phyloP scores from a whole-genome alignment of 2,888 invertebrate species.

The Philereme transversata region DNA sequence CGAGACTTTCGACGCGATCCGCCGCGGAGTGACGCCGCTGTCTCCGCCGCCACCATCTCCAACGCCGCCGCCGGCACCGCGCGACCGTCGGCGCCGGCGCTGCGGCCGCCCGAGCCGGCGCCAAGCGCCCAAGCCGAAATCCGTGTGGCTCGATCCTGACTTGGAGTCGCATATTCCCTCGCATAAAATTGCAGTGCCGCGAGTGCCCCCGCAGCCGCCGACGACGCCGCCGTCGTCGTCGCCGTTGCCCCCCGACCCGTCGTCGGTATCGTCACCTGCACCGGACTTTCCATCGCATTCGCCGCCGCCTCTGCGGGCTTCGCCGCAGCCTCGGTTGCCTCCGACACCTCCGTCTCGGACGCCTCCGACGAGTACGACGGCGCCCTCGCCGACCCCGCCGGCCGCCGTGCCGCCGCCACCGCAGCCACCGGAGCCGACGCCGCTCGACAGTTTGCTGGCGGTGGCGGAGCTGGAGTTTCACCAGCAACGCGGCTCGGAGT shows the following conservation, averaged over 20 bases:
- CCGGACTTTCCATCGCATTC: background rate
- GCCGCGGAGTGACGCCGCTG: slow-evolving; percentile 49
- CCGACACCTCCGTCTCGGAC: slow-evolving; percentile 46
- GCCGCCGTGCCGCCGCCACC: slow-evolving; percentile 46
- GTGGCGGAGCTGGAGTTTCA: slow-evolving; percentile 87
- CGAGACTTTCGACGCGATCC: slow-evolving; percentile 83
- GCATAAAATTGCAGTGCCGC: slow-evolving; percentile 84
- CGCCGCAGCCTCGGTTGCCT: slow-evolving; percentile 44
- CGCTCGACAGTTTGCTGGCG: slow-evolving; percentile 85
- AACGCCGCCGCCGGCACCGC: slow-evolving; percentile 40
- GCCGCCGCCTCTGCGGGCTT: slow-evolving; percentile 32
- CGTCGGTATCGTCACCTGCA: background rate
- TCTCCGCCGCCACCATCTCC: slow-evolving; percentile 52
- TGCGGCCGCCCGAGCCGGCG: slow-evolving; percentile 42
- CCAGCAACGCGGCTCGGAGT: slow-evolving; percentile 78
- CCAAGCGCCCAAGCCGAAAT: slow-evolving; percentile 46
- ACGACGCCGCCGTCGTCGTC: slow-evolving; percentile 45
- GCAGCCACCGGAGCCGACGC: slow-evolving; percentile 71
- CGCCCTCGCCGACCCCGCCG: slow-evolving; percentile 44
- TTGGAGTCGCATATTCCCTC: slow-evolving; percentile 86
- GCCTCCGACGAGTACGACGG: slow-evolving; percentile 38
- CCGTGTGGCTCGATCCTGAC: slow-evolving; percentile 75
- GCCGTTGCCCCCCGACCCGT: slow-evolving; percentile 17
- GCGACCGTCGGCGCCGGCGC: slow-evolving; percentile 37
- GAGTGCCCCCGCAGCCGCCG: slow-evolving; percentile 43